These are phyloP conservation scores for Philhelius pedissequus DNA, from an alignment of 2,888 invertebrate genomes.

Conservation along the genomic window DNA sequence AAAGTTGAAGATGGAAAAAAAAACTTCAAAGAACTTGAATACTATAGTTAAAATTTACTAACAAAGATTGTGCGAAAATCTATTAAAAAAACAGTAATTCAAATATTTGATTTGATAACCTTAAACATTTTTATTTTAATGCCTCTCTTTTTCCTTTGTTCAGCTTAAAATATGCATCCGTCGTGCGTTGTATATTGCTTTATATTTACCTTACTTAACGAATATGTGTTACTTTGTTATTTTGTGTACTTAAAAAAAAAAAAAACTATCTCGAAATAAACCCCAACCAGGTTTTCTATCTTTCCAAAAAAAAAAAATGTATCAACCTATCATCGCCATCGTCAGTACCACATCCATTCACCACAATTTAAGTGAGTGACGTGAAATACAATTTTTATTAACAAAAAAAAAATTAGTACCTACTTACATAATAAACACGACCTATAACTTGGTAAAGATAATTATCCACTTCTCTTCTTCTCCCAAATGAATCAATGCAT, in stretches of 20 bases:
- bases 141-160: too few species aligned
- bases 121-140: too few species aligned
- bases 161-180: too few species aligned
- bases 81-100: too few species aligned
- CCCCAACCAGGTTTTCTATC: background rate
- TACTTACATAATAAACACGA: conserved; percentile 21
- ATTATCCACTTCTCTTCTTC: background rate
- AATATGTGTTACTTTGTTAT: background rate
- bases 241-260: background rate
- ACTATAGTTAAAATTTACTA: too few species aligned
- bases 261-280: background rate
- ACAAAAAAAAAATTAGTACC: background rate
- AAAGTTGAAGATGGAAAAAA: too few species aligned
- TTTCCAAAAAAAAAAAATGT: background rate
- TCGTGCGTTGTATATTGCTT: too few species aligned
- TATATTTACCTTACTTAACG: too few species aligned
- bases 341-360: background rate
- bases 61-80: too few species aligned
- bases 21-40: too few species aligned
- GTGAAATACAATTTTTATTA: background rate
- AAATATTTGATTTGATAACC: too few species aligned
- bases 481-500: conserved; percentile 26
- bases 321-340: background rate
- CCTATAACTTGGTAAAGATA: background rate
- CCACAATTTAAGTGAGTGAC: background rate